Evolutionary conservation across 2,797 vertebrate species (phyloP).

Genomic region (Syngnathus rostellatus): DNA sequence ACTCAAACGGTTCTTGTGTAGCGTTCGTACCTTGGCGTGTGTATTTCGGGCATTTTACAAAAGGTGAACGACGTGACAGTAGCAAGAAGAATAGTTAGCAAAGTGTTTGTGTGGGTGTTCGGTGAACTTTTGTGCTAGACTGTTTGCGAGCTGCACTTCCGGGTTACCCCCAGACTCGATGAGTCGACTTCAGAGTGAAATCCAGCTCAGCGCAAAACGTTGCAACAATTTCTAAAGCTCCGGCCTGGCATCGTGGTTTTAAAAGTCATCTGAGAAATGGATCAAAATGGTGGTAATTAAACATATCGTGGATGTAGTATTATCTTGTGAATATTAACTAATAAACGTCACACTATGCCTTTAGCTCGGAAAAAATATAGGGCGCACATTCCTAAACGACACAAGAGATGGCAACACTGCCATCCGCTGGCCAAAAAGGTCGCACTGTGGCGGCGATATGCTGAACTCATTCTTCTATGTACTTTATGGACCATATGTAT

Average conservation of each 20-base stretch:
- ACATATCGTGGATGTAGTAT: background rate
- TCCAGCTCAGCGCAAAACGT: background rate
- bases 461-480: background rate
- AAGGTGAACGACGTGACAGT: background rate
- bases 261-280: background rate
- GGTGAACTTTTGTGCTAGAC: constrained; percentile 4
- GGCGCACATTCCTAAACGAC: no score
- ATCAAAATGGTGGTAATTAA: background rate
- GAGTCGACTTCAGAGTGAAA: constrained; percentile 30
- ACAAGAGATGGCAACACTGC: background rate
- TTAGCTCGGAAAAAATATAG: no score
- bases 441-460: background rate
- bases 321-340: no score
- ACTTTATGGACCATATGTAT: no score
- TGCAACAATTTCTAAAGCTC: background rate
- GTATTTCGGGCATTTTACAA: constrained; percentile 40
- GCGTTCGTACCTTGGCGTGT: constrained; percentile 35
- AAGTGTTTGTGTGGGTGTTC: background rate
- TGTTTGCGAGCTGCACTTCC: constrained; percentile 34
- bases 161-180: constrained; percentile 38
- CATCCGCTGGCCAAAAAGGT: background rate
- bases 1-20: background rate
- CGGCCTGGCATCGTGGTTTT: background rate
- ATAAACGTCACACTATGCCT: background rate
- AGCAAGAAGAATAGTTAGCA: background rate